Conservation (phyloP, 2,888 invertebrate genomes). For the Ecdyonurus torrentis region DNA sequence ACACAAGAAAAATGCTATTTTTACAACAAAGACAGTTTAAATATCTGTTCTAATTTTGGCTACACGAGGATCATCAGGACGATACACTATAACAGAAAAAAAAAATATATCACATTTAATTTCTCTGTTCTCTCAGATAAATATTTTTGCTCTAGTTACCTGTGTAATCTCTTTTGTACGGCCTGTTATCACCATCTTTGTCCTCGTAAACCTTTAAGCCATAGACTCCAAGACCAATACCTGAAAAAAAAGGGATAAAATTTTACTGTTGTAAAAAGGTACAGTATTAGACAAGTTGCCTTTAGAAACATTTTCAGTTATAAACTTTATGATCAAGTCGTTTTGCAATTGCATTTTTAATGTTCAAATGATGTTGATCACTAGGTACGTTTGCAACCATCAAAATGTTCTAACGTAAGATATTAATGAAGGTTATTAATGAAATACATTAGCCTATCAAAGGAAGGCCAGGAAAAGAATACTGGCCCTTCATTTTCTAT, state of each 20-base stretch:
- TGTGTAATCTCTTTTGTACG: constrained; percentile 43
- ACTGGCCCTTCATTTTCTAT: too few relatives aligned
- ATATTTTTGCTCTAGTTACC: constrained; percentile 9
- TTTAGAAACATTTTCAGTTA: too few relatives aligned
- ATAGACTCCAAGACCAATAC: constrained; percentile 28
- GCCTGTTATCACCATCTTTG: constrained; percentile 46
- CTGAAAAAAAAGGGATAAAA: constrained; percentile 4
- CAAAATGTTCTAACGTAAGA: too few relatives aligned
- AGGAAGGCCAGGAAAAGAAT: too few relatives aligned
- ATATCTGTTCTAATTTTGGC: constrained; percentile 25
- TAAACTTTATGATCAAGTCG: too few relatives aligned
- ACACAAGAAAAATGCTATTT: background rate
- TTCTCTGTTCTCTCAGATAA: background rate
- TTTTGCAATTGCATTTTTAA: too few relatives aligned
- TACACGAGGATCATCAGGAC: constrained; percentile 48
- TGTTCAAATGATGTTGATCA: too few relatives aligned
- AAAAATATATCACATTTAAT: background rate
- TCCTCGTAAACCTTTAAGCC: constrained; percentile 34
- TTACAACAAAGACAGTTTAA: background rate
- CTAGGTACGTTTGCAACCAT: too few relatives aligned
- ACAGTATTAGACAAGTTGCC: too few relatives aligned
- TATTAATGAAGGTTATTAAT: too few relatives aligned
- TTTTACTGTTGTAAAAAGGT: too few relatives aligned
- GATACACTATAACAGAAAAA: constrained; percentile 28
- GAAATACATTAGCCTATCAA: too few relatives aligned